Conservation (phyloP, 2,113 vertebrate genomes). For the Tautogolabrus adspersus region DNA sequence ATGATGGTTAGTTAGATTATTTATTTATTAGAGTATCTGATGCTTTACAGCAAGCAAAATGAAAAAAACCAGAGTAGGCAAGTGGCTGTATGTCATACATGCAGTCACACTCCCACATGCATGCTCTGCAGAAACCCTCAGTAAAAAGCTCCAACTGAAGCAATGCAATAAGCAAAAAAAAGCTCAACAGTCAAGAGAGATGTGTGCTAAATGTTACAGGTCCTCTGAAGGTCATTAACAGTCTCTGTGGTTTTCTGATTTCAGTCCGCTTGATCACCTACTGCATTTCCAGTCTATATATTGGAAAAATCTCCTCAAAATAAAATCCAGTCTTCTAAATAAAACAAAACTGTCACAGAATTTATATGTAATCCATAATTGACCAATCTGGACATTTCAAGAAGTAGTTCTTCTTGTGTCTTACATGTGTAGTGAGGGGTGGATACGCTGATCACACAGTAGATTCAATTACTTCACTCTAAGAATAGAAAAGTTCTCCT, state of each 20-base stretch:
- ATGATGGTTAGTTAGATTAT: background rate
- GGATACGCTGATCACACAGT: slow-evolving; percentile 50
- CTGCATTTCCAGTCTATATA: slow-evolving; percentile 5
- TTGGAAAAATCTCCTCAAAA: slow-evolving; percentile 8
- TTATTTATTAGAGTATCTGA: background rate
- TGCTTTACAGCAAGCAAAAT: slow-evolving; percentile 21
- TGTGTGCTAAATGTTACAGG: background rate
- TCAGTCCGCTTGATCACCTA: slow-evolving; percentile 2
- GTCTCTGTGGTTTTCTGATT: background rate
- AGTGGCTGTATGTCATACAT: slow-evolving; percentile 73
- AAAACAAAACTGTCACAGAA: background rate
- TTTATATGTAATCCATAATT: background rate
- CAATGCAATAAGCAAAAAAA: slow-evolving; percentile 4
- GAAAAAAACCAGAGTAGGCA: slow-evolving; percentile 43
- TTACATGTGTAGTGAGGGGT: slow-evolving; percentile 41
- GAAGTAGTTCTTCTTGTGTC: slow-evolving; percentile 17
- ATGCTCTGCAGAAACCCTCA: slow-evolving; percentile 35
- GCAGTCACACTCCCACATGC: slow-evolving; percentile 57
- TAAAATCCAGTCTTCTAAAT: background rate
- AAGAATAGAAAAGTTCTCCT: slow-evolving; percentile 72
- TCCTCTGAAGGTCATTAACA: slow-evolving; percentile 25
- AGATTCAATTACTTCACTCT: slow-evolving; percentile 78
- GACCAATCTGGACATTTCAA: slow-evolving; percentile 10
- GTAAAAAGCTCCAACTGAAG: slow-evolving; percentile 25
- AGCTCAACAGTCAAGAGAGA: slow-evolving; percentile 3